Evolutionary conservation across 2,113 vertebrate genomes (phyloP).

Genomic region (Lanius collurio): DNA sequence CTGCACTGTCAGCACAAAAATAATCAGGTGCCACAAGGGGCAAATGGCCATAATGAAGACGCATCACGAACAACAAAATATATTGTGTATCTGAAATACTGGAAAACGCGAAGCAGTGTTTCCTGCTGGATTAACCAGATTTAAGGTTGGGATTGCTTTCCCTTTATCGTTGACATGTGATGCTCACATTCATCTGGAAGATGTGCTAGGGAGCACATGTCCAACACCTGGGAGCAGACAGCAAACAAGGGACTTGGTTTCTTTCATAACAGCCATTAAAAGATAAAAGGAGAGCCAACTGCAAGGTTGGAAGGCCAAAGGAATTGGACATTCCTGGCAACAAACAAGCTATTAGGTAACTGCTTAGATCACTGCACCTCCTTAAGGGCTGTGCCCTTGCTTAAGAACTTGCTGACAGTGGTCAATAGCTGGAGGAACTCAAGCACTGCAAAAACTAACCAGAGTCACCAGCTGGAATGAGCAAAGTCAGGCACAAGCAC

Average conservation of each 20-base stretch:
- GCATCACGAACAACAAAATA: not conserved
- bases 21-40: not conserved
- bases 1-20: not conserved
- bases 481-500: not conserved
- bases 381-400: not conserved
- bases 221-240: not conserved
- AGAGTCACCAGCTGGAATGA: not conserved
- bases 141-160: not conserved
- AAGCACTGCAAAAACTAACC: not conserved
- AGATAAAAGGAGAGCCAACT: not conserved
- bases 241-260: not conserved
- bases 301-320: not conserved
- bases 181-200: not conserved
- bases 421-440: not conserved
- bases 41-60: not conserved
- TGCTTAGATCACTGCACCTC: not conserved
- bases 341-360: not conserved
- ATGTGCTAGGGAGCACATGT: not conserved
- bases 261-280: not conserved
- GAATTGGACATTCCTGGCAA: not conserved
- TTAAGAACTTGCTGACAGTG: not conserved
- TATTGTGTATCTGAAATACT: fast-evolving
- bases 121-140: not conserved
- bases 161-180: not conserved
- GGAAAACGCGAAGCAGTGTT: not conserved